Evolutionary conservation across 2,113 vertebrate genomes (phyloP), one percentile per base, ranked within the genome.

Genomic region (Solea solea): DNA sequence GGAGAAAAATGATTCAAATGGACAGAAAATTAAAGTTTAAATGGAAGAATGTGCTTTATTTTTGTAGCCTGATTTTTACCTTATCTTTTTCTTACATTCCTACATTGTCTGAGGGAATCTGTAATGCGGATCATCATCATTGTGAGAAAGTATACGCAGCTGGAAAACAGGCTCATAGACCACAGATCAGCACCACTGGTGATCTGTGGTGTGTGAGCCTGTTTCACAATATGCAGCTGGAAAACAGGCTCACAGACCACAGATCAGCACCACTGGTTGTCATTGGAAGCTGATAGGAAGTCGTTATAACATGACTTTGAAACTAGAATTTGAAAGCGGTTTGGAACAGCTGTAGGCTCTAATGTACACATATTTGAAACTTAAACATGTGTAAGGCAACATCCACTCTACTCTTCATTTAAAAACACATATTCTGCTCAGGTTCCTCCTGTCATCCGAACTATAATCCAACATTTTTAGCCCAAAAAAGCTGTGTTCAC

Each of bases 111-210:
- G 25, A 45, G 64, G 41, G 68, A 69, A 56, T 72, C 73, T 64
- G 72, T 51, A 34, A 62, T 40, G 50, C 13, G 65, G 67, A 80
- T 62, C 50, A 53, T 69, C 50, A 53, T 69, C 59, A 75, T 67
- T 74, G 54, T 73, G 72, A 84, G 60, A 28, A 3, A 11, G 39
- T 64, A 66, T 69, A 59, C 73, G 59, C 69, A 60, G 34, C 34
- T 34, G 50, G 55, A 50, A 88, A 84, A 86, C 58, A 86, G 74
- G 80, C 66, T 80, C 44, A 60, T n/a, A 74, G 81, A 69, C 71
- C 28, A 62, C 71, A 78, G 70, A 73, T 48, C 45, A 48, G 9
- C 12, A 14, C 54, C 49, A 63, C 21, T 34, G 34, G 5, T 34
- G 34, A 34, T 34, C 34, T 34, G 34, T 21, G 21, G 21, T 21